Conservation (phyloP, 2,113 vertebrate genomes). For the Calypte anna region DNA sequence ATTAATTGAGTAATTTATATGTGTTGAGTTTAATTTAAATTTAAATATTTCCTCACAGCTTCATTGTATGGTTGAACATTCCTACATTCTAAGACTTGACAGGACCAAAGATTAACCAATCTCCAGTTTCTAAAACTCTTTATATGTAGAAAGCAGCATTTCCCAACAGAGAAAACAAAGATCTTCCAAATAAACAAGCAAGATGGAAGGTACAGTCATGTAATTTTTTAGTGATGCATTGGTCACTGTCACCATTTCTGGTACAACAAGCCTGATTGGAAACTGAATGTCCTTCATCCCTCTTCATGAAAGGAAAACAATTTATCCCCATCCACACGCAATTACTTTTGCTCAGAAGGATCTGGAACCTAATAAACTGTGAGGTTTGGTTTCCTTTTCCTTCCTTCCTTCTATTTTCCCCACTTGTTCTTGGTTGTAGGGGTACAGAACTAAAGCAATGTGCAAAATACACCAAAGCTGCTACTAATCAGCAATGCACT, state of each 20-base stretch:
- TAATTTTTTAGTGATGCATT: constrained; percentile 52
- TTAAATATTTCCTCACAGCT: not conserved
- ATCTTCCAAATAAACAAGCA: not conserved
- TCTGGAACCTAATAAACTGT: constrained; percentile 21
- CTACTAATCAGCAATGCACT: not conserved
- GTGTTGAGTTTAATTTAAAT: not conserved
- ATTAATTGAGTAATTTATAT: not conserved
- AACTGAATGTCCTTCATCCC: constrained; percentile 34
- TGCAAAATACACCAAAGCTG: not conserved
- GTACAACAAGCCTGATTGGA: constrained; percentile 49
- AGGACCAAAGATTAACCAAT: not conserved
- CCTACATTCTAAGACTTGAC: not conserved
- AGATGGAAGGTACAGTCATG: constrained; percentile 30
- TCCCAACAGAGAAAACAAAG: not conserved
- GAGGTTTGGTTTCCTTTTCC: not conserved
- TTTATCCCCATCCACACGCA: constrained; percentile 28
- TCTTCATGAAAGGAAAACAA: constrained; percentile 59
- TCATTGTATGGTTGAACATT: not conserved
- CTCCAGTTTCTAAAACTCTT: not conserved
- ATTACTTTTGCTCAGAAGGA: constrained; percentile 46
- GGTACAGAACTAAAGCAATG: not conserved
- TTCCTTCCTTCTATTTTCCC: not conserved
- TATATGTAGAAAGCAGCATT: not conserved
- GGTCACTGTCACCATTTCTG: constrained; percentile 35
- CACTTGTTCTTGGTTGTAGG: not conserved